These are phyloP conservation scores for Gymnocheta viridis DNA, from an alignment of 2,888 invertebrate species.

Conservation along the genomic window DNA sequence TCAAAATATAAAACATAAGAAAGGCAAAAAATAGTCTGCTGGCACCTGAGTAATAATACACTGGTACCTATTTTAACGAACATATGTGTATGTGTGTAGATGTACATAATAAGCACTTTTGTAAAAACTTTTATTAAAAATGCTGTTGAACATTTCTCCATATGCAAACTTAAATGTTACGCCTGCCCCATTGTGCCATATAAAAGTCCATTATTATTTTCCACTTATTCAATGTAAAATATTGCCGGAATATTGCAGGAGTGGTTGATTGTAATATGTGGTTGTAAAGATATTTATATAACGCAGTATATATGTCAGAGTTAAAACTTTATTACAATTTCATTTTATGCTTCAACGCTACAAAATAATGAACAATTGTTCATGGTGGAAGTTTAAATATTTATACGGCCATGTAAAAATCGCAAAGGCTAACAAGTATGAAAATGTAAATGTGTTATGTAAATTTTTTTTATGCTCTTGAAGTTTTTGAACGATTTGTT, in stretches of 20 bases:
- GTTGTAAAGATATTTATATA: background rate
- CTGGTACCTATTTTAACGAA: too few species aligned
- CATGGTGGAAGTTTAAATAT: conserved; percentile 38
- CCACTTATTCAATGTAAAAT: background rate
- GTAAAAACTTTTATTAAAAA: background rate
- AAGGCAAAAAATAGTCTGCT: too few species aligned
- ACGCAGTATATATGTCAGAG: background rate
- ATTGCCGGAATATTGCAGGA: background rate
- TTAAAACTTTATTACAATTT: conserved; percentile 41
- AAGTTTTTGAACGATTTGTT: conserved; percentile 3
- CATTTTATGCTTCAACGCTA: conserved; percentile 46
- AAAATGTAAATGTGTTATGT: background rate
- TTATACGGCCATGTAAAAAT: conserved; percentile 32
- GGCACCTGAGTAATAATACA: too few species aligned
- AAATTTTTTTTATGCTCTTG: background rate
- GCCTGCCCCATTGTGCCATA: background rate
- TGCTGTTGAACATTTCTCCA: too few species aligned
- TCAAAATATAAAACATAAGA: too few species aligned
- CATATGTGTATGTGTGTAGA: too few species aligned
- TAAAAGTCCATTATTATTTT: background rate
- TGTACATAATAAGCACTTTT: too few species aligned
- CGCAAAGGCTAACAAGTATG: conserved; percentile 3
- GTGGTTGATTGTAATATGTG: background rate
- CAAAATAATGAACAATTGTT: conserved; percentile 4
- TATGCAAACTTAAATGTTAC: too few species aligned